Percentiles rank a stretch among this genome's conserved stretches.
Evolutionary conservation across 2,113 vertebrate species (phyloP).

Genomic region (Desmodus rotundus): DNA sequence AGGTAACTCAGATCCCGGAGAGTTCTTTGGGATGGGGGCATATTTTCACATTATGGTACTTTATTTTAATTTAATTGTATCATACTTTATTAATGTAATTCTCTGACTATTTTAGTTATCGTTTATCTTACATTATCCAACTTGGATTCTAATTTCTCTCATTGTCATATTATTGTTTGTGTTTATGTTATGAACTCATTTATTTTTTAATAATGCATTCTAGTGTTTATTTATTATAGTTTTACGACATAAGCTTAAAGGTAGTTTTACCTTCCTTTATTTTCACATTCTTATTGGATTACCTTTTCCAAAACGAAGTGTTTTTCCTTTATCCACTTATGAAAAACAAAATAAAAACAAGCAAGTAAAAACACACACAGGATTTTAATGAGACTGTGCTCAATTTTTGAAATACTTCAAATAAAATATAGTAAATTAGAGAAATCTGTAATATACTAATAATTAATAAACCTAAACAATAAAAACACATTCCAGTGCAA

Average conservation of each 20-base stretch:
- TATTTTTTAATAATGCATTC: background rate
- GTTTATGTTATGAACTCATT: background rate
- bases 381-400: background rate
- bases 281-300: background rate
- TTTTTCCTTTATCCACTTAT: background rate
- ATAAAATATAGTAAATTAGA: background rate
- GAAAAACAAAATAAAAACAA: background rate
- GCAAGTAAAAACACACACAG: background rate
- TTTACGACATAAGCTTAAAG: background rate
- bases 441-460: background rate
- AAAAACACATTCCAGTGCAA: background rate
- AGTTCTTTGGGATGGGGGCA: background rate
- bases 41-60: background rate
- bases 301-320: background rate
- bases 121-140: background rate
- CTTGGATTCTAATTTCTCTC: background rate
- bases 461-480: background rate
- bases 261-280: background rate
- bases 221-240: background rate
- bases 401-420: background rate
- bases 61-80: background rate
- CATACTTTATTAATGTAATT: background rate
- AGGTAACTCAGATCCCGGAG: background rate
- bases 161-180: background rate
- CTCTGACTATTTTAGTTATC: background rate